Evolutionary conservation across 2,797 vertebrate genomes (phyloP), one percentile per base, ranked within the genome.

Genomic region (Clarias laeviceps): DNA sequence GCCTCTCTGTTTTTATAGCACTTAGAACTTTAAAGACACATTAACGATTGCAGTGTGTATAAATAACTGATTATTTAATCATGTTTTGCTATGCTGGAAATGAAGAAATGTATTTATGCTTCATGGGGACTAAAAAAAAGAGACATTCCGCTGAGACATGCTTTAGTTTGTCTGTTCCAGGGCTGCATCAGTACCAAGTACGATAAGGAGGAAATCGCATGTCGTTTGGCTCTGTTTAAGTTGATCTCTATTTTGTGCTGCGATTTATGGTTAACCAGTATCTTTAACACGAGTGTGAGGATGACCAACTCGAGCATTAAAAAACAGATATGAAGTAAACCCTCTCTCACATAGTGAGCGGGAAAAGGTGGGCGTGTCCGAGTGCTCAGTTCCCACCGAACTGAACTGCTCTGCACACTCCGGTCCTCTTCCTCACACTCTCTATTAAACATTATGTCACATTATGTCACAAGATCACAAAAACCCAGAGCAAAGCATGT

Each of bases 61-160:
- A 27, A 37, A 79, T 62, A 40, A 79, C 34, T n/a, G 32, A 61
- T n/a, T 37, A 40, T 79, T 77, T 59, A 78, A 59, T 78, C 3
- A 4, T 56, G 15, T 77, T 59, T 40, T 64, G 34, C 32, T 64
- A 18, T 29, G 61, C 34, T 65, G 40, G n/a, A 65, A 50, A 20
- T 20, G 37, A 65, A 45, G 12, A 79, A 45, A 64, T 64, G 24
- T 65, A 29, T 64, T 64, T 20, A 64, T 2, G 22, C 34, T 80
- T 27, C 37, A 27, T 24, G 20, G 24, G 24, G 34, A 24, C 4
- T 18, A 18, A 64, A 45, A 34, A 34, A 62, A 50, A 22, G 37
- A n/a, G n/a, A 80, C 37, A 80, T 80, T 65, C 78, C 78, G 14
- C 29, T 59, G 56, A 37, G 29, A 59, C 56, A 0, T 80, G 24